Conservation (phyloP, 2,113 vertebrate genomes). For the Trinectes maculatus region DNA sequence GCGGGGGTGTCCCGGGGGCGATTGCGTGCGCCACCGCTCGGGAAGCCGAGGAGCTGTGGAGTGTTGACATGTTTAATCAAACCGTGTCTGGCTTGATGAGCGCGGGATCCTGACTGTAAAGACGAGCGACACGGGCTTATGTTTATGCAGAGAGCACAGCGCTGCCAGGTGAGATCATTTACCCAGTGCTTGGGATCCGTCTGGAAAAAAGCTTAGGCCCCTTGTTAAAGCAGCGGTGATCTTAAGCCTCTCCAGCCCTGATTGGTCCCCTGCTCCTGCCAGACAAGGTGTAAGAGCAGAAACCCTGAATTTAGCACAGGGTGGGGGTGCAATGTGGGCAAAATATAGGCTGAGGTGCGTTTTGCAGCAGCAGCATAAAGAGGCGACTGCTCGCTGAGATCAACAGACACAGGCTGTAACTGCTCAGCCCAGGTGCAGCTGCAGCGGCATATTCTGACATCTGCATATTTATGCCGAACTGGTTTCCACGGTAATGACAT, state of each 20-base stretch:
- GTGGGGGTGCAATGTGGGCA: conserved; percentile 29
- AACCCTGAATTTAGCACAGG: conserved; percentile 62
- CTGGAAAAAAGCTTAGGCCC: conserved; percentile 26
- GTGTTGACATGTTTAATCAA: conserved; percentile 77
- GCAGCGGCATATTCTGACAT: conserved; percentile 54
- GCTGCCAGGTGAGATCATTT: conserved; percentile 56
- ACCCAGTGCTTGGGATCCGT: conserved; percentile 39
- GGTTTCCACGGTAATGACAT: conserved; percentile 28
- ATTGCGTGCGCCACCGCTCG: conserved; percentile 36
- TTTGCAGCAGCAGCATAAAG: conserved; percentile 46
- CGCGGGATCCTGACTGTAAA: conserved; percentile 52
- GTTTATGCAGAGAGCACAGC: conserved; percentile 63
- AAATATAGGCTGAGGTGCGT: conserved; percentile 51
- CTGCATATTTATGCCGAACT: conserved; percentile 30
- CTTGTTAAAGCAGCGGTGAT: conserved; percentile 56
- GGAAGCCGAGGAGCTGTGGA: conserved; percentile 38
- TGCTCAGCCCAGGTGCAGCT: conserved; percentile 28
- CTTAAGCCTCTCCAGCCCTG: conserved; percentile 47
- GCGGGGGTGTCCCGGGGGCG: conserved; percentile 50
- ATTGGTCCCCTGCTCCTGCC: conserved; percentile 42
- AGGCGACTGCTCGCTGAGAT: conserved; percentile 47
- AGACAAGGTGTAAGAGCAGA: conserved; percentile 48
- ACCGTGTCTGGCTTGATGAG: conserved; percentile 67
- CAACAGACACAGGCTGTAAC: conserved; percentile 37
- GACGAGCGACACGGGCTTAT: conserved; percentile 51